phyloP scores from a whole-genome alignment of 2,113 vertebrate species.

The Athene cunicularia region DNA sequence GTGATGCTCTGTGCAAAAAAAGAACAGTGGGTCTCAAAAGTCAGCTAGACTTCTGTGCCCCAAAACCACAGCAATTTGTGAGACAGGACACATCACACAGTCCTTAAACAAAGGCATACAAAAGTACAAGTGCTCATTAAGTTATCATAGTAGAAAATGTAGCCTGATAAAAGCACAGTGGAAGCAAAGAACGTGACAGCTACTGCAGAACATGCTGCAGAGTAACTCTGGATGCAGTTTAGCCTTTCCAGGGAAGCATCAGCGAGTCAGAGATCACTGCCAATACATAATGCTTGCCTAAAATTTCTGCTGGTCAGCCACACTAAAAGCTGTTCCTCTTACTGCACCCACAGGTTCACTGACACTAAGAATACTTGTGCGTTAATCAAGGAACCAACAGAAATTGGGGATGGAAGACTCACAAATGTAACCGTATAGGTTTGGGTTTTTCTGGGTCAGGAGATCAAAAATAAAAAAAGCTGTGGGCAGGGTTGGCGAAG shows the following conservation, averaged over 20 bases:
- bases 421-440: not conserved
- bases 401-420: not conserved
- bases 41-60: not conserved
- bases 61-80: not conserved
- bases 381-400: not conserved
- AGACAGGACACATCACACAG: not conserved
- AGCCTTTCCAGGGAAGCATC: not conserved
- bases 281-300: not conserved
- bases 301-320: not conserved
- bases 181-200: not conserved
- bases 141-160: not conserved
- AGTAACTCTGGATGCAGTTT: not conserved
- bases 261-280: not conserved
- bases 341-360: fast-evolving
- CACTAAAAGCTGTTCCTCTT: not conserved
- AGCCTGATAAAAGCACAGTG: not conserved
- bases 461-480: not conserved
- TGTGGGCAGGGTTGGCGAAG: not conserved
- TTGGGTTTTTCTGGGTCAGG: not conserved
- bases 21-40: not conserved
- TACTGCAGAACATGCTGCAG: not conserved
- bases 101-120: not conserved
- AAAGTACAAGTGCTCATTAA: not conserved
- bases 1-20: not conserved
- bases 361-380: not conserved